phyloP scores from a whole-genome alignment of 2,797 vertebrate species.

The Amblyraja radiata region DNA sequence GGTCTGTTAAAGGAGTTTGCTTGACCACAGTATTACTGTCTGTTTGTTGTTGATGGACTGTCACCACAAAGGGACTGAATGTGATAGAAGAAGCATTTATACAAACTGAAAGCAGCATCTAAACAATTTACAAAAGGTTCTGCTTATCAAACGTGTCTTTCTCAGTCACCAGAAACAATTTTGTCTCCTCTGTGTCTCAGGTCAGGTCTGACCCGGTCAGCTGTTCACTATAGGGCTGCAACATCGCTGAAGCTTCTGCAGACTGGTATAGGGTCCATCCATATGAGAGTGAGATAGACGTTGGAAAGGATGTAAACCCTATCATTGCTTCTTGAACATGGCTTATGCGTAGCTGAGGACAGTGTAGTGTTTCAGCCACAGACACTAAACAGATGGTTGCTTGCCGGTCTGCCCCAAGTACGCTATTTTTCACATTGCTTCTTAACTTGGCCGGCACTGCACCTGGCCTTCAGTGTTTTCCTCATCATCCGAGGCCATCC shows the following conservation, averaged over 20 bases:
- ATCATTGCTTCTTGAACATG: slow-evolving; percentile 16
- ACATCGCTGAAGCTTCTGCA: background rate
- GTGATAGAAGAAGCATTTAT: slow-evolving; percentile 33
- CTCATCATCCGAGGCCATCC: slow-evolving; percentile 86
- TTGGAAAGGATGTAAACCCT: slow-evolving; percentile 19
- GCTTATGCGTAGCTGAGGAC: slow-evolving; percentile 25
- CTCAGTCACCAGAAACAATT: slow-evolving; percentile 30
- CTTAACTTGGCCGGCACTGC: slow-evolving; percentile 95
- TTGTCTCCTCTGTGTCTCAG: background rate
- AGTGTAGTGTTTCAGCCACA: slow-evolving; percentile 35
- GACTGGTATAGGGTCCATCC: background rate
- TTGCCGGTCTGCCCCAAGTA: slow-evolving; percentile 19
- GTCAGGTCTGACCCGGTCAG: background rate
- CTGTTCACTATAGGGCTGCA: slow-evolving; percentile 12
- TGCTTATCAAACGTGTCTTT: slow-evolving; percentile 36
- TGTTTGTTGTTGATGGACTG: background rate
- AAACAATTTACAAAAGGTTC: slow-evolving; percentile 32
- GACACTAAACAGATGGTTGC: slow-evolving; percentile 19
- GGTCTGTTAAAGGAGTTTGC: background rate
- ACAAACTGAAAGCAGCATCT: slow-evolving; percentile 38
- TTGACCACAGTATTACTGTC: slow-evolving; percentile 15
- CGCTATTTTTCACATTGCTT: background rate
- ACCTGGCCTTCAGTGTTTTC: slow-evolving; percentile 93
- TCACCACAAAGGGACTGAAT: background rate
- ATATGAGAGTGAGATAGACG: background rate